Evolutionary conservation across 1,140 invertebrate genomes (phyloP), one percentile per base, ranked within the genome.

Genomic region (Drosophila eugracilis): DNA sequence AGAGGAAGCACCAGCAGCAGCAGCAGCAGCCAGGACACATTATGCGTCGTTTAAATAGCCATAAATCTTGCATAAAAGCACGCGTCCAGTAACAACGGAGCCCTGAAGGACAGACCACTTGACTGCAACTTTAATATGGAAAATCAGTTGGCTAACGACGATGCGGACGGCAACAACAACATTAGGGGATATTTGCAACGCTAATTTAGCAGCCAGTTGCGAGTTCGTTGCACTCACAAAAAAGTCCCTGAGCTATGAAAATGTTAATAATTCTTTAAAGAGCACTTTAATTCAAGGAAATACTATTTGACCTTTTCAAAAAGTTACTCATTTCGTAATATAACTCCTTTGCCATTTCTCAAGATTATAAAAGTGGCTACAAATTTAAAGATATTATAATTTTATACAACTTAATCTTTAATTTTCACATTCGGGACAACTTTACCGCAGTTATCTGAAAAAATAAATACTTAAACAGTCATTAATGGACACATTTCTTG

Each of bases 11-110:
- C n/a, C 36, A 42, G 24, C 26, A 34, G 67, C 53, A 73, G 52
- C 42, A 32, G 15, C 36, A 42, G 24, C 26, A 34, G 67, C 53
- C 76, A 74, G 81, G 73, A 85, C 81, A 85, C 81, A 86, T 85
- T 85, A 85, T 85, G 77, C 81, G 73, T 88, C 81, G 83, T 88
- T 86, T 86, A 86, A 86, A 86, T 86, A 86, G 81, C 84, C 74
- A 86, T 86, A 86, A 86, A 86, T 86, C 83, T 86, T 83, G 83
- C 74, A 86, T 86, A 86, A 86, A 84, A 86, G 78, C 58, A 62
- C 74, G 74, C 70, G 58, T 70, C 76, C 67, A 65, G 50, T 53
- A 50, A 75, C 63, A 69, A 42, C 26, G 34, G 42, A 32, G 28
- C 17, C 37, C 32, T 41, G 22, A 42, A 49, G 49, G 39, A 60